phyloP scores from a whole-genome alignment of 2,797 vertebrate species.

The Myotis findleyi region DNA sequence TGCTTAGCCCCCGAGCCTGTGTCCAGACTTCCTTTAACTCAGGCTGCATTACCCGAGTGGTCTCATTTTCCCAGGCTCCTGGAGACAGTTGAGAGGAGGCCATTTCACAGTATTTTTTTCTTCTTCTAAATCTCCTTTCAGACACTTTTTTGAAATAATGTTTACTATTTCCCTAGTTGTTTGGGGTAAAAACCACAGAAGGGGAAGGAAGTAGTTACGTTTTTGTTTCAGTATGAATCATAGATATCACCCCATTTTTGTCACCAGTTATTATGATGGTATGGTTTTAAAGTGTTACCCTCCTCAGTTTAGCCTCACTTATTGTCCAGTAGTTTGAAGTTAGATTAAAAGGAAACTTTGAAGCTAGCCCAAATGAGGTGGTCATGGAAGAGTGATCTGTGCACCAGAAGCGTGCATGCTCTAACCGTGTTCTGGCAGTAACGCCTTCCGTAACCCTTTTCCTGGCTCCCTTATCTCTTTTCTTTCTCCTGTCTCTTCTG shows the following conservation, averaged over 20 bases:
- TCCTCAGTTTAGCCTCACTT: background rate
- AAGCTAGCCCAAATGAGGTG: background rate
- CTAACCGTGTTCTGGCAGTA: fast-evolving
- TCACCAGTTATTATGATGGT: background rate
- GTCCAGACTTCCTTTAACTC: background rate
- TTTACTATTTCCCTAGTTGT: constrained; percentile 1
- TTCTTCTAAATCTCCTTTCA: background rate
- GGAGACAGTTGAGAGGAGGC: background rate
- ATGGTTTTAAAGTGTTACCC: background rate
- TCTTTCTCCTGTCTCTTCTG: background rate
- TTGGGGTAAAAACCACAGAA: background rate
- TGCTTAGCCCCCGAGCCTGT: background rate
- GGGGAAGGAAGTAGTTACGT: background rate
- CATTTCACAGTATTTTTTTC: background rate
- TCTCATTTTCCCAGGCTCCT: background rate
- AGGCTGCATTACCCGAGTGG: background rate
- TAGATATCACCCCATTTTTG: background rate
- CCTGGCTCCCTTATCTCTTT: background rate
- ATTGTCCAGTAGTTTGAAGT: background rate
- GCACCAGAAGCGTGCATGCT: background rate
- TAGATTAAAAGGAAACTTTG: constrained; percentile 12
- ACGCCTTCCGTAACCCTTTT: background rate
- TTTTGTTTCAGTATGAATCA: constrained; percentile 1
- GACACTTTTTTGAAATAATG: background rate
- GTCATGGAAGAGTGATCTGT: background rate